These are phyloP conservation scores for Heliangelus exortis DNA, from an alignment of 2,797 vertebrate species.

Conservation along the genomic window DNA sequence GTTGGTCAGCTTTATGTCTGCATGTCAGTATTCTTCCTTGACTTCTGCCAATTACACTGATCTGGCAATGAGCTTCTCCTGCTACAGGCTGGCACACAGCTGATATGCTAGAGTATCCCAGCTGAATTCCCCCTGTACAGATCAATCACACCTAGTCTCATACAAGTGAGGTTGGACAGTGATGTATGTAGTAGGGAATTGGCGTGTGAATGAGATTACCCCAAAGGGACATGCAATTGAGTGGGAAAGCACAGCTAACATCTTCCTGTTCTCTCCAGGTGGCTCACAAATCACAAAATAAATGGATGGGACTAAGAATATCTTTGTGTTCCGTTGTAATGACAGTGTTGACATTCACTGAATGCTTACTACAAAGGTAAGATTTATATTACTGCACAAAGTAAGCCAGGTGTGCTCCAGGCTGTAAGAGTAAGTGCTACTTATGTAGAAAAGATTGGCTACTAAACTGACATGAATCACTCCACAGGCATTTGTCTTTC, in stretches of 20 bases:
- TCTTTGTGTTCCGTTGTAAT: slow-evolving; percentile 3
- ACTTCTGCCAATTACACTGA: background rate
- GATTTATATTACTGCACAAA: slow-evolving; percentile 26
- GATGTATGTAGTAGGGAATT: slow-evolving; percentile 42
- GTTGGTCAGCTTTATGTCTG: slow-evolving; percentile 6
- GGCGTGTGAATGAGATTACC: slow-evolving; percentile 36
- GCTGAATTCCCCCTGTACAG: background rate
- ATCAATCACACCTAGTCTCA: slow-evolving; percentile 46
- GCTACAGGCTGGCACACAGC: background rate
- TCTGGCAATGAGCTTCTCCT: background rate
- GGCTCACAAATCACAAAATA: slow-evolving; percentile 33
- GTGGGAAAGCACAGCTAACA: slow-evolving; percentile 32
- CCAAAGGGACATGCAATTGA: background rate
- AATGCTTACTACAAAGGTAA: background rate
- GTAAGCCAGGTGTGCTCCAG: background rate
- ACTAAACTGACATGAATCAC: background rate
- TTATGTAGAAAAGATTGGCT: background rate
- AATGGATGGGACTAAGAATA: slow-evolving; percentile 6
- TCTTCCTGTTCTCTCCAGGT: background rate
- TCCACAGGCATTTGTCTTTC: slow-evolving; percentile 4
- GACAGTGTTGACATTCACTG: slow-evolving; percentile 16
- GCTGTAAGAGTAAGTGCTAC: slow-evolving; percentile 35
- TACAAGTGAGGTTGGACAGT: slow-evolving; percentile 34
- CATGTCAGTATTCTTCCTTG: background rate
- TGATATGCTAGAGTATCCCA: background rate